A percentile compares a stretch with the other conserved stretches of the same genome.
Conservation (phyloP, 1,140 invertebrate species). For the Drosophila mauritiana region DNA sequence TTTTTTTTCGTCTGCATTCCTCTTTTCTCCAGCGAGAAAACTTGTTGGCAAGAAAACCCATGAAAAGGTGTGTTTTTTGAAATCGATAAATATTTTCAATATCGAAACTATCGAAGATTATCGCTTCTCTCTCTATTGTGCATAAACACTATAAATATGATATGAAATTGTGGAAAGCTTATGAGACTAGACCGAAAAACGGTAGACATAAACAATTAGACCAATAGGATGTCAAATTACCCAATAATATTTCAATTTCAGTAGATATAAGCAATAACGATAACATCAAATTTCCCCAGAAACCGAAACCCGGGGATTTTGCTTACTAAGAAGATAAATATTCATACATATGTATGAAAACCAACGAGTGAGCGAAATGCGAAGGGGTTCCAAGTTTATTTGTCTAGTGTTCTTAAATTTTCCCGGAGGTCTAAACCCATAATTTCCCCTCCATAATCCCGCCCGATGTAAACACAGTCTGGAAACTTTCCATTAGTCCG, state of each 20-base stretch:
- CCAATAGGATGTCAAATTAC: no score
- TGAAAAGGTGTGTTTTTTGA: no score
- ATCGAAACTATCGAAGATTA: background rate
- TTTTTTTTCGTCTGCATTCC: background rate
- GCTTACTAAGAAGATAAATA: background rate
- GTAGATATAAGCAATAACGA: background rate
- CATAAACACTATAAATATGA: no score
- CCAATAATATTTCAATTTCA: background rate
- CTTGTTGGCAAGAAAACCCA: background rate
- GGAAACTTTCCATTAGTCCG: constrained; percentile 35
- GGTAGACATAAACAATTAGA: no score
- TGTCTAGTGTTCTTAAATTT: constrained; percentile 7
- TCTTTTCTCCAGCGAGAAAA: background rate
- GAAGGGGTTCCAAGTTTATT: background rate
- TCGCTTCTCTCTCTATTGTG: background rate
- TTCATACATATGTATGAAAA: background rate
- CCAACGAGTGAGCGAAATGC: background rate
- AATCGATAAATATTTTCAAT: background rate
- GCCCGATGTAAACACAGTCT: constrained; percentile 28
- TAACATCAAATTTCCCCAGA: background rate
- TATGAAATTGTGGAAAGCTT: no score
- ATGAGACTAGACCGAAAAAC: no score
- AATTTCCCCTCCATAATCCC: constrained; percentile 11
- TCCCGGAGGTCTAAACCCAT: background rate
- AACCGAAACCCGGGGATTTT: background rate